Conservation (phyloP, 2,797 vertebrate genomes). For the Taeniopygia guttata region DNA sequence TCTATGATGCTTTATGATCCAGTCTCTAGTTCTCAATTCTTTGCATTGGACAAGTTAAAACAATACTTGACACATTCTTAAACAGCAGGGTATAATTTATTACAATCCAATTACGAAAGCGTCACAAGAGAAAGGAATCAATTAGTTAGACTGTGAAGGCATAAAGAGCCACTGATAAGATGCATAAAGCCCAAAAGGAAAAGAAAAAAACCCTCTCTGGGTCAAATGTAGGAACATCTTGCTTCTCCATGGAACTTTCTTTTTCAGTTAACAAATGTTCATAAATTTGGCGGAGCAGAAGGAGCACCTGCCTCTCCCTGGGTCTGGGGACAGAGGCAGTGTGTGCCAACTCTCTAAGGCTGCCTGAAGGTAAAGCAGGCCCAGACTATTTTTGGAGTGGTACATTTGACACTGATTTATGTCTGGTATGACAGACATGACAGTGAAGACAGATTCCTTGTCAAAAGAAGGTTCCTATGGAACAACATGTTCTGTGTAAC, state of each 20-base stretch:
- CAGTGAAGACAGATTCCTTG: constrained; percentile 4
- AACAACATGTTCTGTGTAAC: constrained; percentile 8
- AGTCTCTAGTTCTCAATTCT: neutral
- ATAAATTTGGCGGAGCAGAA: neutral
- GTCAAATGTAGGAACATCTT: constrained; percentile 5
- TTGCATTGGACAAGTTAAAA: constrained; percentile 41
- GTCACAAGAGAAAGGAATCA: constrained; percentile 22
- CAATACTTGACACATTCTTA: constrained; percentile 36
- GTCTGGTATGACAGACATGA: neutral
- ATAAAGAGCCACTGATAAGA: neutral
- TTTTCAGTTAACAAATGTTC: constrained; percentile 2
- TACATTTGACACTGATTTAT: constrained; percentile 25
- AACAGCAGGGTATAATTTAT: constrained; percentile 38
- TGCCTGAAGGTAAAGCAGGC: neutral
- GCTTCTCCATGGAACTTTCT: neutral
- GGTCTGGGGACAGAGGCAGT: neutral
- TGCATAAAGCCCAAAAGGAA: neutral
- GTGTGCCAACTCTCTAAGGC: neutral
- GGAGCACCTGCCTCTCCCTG: neutral
- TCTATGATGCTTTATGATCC: neutral
- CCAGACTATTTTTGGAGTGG: neutral
- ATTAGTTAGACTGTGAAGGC: constrained; percentile 7
- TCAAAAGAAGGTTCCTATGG: neutral
- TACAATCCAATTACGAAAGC: neutral
- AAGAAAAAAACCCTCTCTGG: neutral